Percentiles rank a stretch among this genome's conserved stretches.
These are phyloP conservation scores for Nannoperca obscura DNA, from an alignment of 2,797 vertebrate species.

Conservation along the genomic window DNA sequence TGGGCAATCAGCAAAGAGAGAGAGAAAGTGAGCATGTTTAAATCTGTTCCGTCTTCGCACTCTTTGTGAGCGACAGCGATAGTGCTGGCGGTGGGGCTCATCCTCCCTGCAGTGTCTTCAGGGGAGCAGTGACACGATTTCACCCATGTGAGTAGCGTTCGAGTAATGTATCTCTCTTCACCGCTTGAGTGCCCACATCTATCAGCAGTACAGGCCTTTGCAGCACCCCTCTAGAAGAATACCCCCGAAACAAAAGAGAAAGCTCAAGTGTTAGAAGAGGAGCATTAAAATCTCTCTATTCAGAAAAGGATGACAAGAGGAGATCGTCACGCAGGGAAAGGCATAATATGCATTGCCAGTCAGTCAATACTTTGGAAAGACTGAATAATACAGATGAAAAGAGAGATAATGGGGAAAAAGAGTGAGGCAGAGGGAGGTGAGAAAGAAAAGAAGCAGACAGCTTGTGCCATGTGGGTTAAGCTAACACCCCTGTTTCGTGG, in stretches of 20 bases:
- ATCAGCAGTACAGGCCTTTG: constrained; percentile 39
- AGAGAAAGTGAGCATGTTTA: constrained; percentile 39
- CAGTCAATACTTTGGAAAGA: constrained; percentile 29
- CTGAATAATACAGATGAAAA: constrained; percentile 36
- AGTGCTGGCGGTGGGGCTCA: constrained; percentile 26
- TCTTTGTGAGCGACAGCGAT: constrained; percentile 38
- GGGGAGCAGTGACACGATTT: constrained; percentile 59
- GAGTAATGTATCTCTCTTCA: constrained; percentile 63
- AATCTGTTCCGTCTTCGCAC: constrained; percentile 45
- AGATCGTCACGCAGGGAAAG: constrained; percentile 15
- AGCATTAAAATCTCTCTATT: constrained; percentile 22
- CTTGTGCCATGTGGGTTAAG: constrained; percentile 75
- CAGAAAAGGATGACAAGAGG: constrained; percentile 33
- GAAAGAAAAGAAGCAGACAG: constrained; percentile 55
- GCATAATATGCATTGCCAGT: constrained; percentile 6
- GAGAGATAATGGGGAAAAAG: constrained; percentile 14
- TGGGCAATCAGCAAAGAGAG: constrained; percentile 55
- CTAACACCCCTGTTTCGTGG: constrained; percentile 78
- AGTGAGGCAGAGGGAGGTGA: constrained; percentile 32
- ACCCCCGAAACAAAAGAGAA: constrained; percentile 42
- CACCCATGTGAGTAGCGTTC: constrained; percentile 54
- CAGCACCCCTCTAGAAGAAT: constrained; percentile 32
- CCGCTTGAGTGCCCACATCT: constrained; percentile 60
- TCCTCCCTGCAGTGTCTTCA: constrained; percentile 43
- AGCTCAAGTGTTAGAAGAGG: constrained; percentile 38